A percentile compares a stretch with the other conserved stretches of the same genome.
Conservation (phyloP, 1,140 invertebrate species). For the Leptopilina boulardi region DNA sequence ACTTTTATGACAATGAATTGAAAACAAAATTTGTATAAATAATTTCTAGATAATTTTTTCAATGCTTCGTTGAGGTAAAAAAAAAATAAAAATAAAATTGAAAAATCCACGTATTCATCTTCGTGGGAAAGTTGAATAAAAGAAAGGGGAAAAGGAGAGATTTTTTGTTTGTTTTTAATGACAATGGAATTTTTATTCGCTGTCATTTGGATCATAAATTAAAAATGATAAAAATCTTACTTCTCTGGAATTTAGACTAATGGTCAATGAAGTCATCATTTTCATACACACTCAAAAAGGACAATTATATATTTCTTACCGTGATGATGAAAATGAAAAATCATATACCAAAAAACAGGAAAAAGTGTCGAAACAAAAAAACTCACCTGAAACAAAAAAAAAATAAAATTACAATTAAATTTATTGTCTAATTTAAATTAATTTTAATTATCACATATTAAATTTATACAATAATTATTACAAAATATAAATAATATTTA, state of each 20-base stretch:
- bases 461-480: no score
- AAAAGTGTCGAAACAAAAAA: background rate
- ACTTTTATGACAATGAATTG: no score
- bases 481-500: no score
- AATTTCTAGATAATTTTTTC: no score
- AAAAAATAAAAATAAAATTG: background rate
- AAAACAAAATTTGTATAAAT: no score
- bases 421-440: no score
- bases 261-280: background rate
- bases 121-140: background rate
- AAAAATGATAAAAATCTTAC: conserved; percentile 16
- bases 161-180: conserved; percentile 6
- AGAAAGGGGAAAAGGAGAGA: background rate
- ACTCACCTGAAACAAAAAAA: conserved; percentile 1
- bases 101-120: background rate
- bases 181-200: background rate
- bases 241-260: conserved; percentile 20
- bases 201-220: background rate
- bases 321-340: background rate
- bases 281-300: background rate
- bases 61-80: background rate
- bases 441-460: no score
- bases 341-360: no score
- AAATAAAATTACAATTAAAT: no score
- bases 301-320: background rate